phyloP scores from a whole-genome alignment of 2,113 vertebrate genomes.

The Psettodes erumei region DNA sequence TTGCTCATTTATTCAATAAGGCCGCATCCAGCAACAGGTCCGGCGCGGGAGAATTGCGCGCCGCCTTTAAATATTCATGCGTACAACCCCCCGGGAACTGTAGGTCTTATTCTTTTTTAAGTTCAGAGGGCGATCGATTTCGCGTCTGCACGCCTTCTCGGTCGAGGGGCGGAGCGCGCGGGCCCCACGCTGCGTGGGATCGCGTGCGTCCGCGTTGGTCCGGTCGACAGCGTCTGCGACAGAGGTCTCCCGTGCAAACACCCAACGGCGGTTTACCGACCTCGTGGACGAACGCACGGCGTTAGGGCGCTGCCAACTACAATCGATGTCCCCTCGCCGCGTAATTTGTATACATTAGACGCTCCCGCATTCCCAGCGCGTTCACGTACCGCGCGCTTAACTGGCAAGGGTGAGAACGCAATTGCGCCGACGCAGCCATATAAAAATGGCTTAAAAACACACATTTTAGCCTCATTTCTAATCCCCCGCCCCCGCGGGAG shows the following conservation, averaged over 20 bases:
- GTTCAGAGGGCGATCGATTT: slow-evolving; percentile 30
- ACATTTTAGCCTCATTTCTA: slow-evolving; percentile 41
- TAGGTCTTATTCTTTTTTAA: slow-evolving; percentile 48
- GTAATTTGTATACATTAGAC: slow-evolving; percentile 61
- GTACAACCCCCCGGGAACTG: slow-evolving; percentile 6
- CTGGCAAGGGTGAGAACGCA: slow-evolving; percentile 14
- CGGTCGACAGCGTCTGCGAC: slow-evolving; percentile 7
- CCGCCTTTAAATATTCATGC: slow-evolving; percentile 62
- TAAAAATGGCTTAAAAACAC: slow-evolving; percentile 40
- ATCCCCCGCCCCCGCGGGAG: slow-evolving; percentile 42
- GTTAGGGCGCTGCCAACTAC: slow-evolving; percentile 33
- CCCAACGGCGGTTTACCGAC: slow-evolving; percentile 61
- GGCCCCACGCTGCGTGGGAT: too few species aligned
- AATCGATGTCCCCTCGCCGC: slow-evolving; percentile 53
- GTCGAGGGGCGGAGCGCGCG: too few species aligned
- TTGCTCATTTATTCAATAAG: slow-evolving; percentile 66
- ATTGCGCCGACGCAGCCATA: slow-evolving; percentile 7
- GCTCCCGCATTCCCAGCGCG: slow-evolving; percentile 14
- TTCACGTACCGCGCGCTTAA: slow-evolving; percentile 32
- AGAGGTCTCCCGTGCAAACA: slow-evolving; percentile 35
- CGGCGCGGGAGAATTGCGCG: slow-evolving; percentile 37
- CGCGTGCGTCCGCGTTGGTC: neutral
- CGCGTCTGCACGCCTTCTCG: neutral
- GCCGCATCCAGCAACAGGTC: slow-evolving; percentile 68
- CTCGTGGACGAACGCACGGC: slow-evolving; percentile 55